Evolutionary conservation across 92 coral and sea anemone genomes (phyloP), one percentile per base, ranked within the genome.

Genomic region (Parazoanthus swiftii): DNA sequence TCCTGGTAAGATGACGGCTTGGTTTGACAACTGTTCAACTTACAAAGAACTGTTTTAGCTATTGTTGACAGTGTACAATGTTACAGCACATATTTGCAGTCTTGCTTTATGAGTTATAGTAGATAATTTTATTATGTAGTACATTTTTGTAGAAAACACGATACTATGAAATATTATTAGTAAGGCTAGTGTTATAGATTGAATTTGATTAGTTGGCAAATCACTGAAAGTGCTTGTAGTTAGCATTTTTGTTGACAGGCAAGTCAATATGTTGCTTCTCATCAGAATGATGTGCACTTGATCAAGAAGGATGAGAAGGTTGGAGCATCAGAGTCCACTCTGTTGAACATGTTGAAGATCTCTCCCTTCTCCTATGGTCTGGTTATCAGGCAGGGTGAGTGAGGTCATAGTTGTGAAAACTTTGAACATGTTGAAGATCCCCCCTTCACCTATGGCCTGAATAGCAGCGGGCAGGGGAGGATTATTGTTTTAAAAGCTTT

Each of bases 261-360:
- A 29, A 14, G 50, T 39, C 11, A 20, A 21, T 85, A 50, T 58
- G 25, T 67, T 76, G 4, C 56, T 44, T 75, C 35, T 65, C 13
- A 70, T 3, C 72, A 96, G 99, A 92, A 85, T 51, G 98, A 97
- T 85, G 98, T 97, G 58, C 98, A 97, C 85, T 86, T 97, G 95
- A 95, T 97, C 93, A 94, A 92, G 89, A 89, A 90, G 58, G 93
- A 88, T 83, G 99, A 97, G 63, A 97, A 97, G 80, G 99, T 97
- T 86, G 99, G 99, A 50, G 99, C 99, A 14, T 97, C 99, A 81
- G 99, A 97, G 89, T 89, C 99, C 50, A 93, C 99, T 75, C 93
- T 97, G 89, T 90, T 97, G 90, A 92, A 88, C 89, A 97, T 97
- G 99, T 97, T 97, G 95, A 97, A 97, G 91, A 97, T 97, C 90